phyloP scores from a whole-genome alignment of 2,797 vertebrate species.

The Holocentrus rufus region DNA sequence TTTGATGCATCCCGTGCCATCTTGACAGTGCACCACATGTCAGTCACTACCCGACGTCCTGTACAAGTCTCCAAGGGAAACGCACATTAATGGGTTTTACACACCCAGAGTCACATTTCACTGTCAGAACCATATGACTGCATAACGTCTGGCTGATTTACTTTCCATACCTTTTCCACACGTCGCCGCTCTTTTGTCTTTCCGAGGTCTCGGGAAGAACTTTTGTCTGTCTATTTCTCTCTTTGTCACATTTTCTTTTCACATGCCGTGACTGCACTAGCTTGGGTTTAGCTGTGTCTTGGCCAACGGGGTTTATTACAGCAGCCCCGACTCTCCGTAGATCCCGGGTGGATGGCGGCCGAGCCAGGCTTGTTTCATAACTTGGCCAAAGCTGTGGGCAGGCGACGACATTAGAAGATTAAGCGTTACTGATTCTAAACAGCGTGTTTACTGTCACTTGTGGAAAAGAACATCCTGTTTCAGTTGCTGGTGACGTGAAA shows the following conservation, averaged over 20 bases:
- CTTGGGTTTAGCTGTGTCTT: constrained; percentile 4
- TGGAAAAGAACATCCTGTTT: constrained; percentile 25
- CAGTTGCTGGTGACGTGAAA: neutral
- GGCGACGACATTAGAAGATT: constrained; percentile 12
- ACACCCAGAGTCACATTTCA: constrained; percentile 31
- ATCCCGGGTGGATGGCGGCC: neutral
- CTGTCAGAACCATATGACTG: neutral
- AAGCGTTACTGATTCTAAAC: constrained; percentile 13
- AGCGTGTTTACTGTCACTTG: neutral
- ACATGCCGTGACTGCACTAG: constrained; percentile 14
- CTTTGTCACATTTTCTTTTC: constrained; percentile 2
- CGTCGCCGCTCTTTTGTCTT: constrained; percentile 1
- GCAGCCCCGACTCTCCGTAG: constrained; percentile 3
- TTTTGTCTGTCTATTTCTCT: constrained; percentile 21
- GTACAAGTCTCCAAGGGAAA: neutral
- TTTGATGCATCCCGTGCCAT: neutral
- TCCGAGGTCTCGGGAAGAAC: neutral
- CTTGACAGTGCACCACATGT: neutral
- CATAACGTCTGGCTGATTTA: neutral
- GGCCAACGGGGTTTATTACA: constrained; percentile 1
- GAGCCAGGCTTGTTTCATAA: constrained; percentile 37
- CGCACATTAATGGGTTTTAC: constrained; percentile 28
- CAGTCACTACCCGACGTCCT: neutral
- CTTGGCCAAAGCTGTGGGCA: constrained; percentile 20
- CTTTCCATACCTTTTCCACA: constrained; percentile 5